Base-by-base conservation (phyloP, 2,888 invertebrate genomes). In the Nymphalis urticae region DNA sequence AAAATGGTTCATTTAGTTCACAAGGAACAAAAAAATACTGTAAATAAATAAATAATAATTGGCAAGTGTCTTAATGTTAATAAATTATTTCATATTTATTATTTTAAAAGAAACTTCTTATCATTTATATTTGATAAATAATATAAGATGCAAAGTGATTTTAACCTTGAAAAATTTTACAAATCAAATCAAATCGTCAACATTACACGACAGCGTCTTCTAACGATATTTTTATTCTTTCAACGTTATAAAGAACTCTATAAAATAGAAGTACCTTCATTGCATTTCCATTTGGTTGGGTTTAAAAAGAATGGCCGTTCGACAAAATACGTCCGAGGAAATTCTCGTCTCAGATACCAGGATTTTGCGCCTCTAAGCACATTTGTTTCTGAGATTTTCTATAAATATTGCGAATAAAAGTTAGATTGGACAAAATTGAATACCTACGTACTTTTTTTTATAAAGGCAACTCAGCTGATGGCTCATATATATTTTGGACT, bases 281-380 rank as follows among this genome's bases (percentile, higher is more conserved):
- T 32, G 56, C n/a, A 32, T 64, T 64, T 64, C 56, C 32, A 54
- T 47, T 63, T 54, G 9, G 48, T 54, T n/a, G 42, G 27, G 48
- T 32, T 64, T 64, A 56, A 56, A 64, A 64, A 48, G 42, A 56
- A 48, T 17, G 32, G 32, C 17, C 53, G 21, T 48, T 48, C 32
- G 19, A 27, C 13, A 56, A 56, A 56, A 56, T 19, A 48, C 48
- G n/a, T 27, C 48, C 47, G 64, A 53, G 27, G 19, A 42, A 58
- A 56, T 64, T 27, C 27, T 16, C 56, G 19, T 56, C 56, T 64
- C 27, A 56, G 32, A 56, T 48, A 48, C 48, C 27, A 56, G 56
- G 64, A 58, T 48, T 48, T 19, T 48, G 19, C 48, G 64, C 56
- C 32, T 48, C 42, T 21, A 21, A 63, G 48, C 8, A 56, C 19